Evolutionary conservation across 2,113 vertebrate species (phyloP).

Genomic region (Alligator sinensis): DNA sequence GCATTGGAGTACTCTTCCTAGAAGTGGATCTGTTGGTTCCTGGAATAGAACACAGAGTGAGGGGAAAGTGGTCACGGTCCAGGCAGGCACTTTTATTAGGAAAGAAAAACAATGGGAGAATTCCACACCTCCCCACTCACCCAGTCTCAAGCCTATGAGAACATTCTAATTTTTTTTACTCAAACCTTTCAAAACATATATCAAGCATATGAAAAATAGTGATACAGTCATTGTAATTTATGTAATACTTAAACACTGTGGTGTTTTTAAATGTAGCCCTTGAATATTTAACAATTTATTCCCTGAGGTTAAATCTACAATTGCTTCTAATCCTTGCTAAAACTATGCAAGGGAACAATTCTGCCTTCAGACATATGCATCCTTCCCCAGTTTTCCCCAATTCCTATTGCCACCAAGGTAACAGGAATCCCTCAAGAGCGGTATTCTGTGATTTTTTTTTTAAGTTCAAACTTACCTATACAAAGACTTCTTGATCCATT

Average conservation of each 20-base stretch:
- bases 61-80: not conserved
- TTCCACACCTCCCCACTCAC: too few relatives aligned
- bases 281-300: not conserved
- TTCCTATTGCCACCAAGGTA: not conserved
- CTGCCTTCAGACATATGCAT: not conserved
- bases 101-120: not conserved
- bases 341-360: not conserved
- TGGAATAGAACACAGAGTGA: not conserved
- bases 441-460: not conserved
- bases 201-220: not conserved
- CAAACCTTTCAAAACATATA: not conserved
- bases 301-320: not conserved
- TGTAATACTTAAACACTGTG: not conserved
- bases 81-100: not conserved
- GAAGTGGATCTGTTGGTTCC: not conserved
- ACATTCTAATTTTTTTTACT: not conserved
- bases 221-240: not conserved
- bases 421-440: not conserved
- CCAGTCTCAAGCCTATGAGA: not conserved
- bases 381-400: not conserved
- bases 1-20: not conserved
- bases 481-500: constrained; percentile 12
- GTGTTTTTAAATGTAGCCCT: not conserved
- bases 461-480: not conserved
- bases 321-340: not conserved